Evolutionary conservation across 2,888 invertebrate species (phyloP).

Genomic region (Bembecia ichneumoniformis): DNA sequence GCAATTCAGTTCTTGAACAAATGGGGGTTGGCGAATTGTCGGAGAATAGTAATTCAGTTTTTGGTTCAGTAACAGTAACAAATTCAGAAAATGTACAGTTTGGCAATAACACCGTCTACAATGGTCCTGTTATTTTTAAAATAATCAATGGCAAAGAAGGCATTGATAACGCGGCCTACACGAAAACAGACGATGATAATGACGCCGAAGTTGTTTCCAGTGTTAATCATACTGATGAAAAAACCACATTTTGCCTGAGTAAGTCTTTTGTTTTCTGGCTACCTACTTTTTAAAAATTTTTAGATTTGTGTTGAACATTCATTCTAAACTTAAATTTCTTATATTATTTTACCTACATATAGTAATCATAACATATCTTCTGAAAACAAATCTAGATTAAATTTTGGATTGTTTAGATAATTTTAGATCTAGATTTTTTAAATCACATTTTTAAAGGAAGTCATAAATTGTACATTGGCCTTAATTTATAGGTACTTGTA

Average conservation of each 20-base stretch:
- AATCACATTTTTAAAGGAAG: too few species aligned
- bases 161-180: conserved; percentile 43
- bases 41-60: conserved; percentile 24
- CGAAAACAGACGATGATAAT: conserved; percentile 33
- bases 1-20: conserved; percentile 30
- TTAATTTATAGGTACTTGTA: too few species aligned
- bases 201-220: neutral
- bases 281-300: neutral
- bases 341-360: too few species aligned
- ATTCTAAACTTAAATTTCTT: neutral
- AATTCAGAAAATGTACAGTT: conserved; percentile 82
- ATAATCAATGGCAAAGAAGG: conserved; percentile 68
- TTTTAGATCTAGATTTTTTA: too few species aligned
- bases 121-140: conserved; percentile 84
- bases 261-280: neutral
- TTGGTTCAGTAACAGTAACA: conserved; percentile 76
- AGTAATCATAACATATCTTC: too few species aligned
- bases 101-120: conserved; percentile 82
- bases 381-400: too few species aligned
- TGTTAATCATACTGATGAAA: neutral
- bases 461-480: too few species aligned
- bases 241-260: neutral
- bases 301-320: neutral
- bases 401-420: too few species aligned
- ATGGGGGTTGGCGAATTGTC: conserved; percentile 19